Conservation (phyloP, 2,888 invertebrate species). For the Leucozona laternaria region DNA sequence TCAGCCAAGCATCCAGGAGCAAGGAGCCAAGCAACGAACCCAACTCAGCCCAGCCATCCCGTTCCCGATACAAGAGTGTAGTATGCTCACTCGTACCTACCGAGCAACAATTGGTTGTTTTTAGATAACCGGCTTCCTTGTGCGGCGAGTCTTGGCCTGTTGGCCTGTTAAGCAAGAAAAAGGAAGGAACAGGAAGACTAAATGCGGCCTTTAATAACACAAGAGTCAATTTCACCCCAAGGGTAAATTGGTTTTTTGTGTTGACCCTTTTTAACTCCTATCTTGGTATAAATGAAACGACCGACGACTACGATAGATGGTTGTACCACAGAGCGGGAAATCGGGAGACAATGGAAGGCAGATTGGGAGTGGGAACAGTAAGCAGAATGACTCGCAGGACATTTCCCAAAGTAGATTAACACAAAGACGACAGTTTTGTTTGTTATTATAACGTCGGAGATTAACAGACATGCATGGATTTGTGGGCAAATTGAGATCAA, state of each 20-base stretch:
- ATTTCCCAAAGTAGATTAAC: slow-evolving; percentile 72
- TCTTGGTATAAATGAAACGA: slow-evolving; percentile 46
- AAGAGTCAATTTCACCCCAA: slow-evolving; percentile 73
- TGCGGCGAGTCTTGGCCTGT: slow-evolving; percentile 70
- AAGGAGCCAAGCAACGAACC: slow-evolving; percentile 24
- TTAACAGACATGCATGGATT: slow-evolving; percentile 73
- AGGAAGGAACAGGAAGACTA: slow-evolving; percentile 72
- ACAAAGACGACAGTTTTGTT: slow-evolving; percentile 75
- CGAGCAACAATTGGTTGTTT: slow-evolving; percentile 75
- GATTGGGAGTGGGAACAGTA: background rate
- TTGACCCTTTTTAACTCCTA: slow-evolving; percentile 67
- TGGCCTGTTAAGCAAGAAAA: slow-evolving; percentile 71
- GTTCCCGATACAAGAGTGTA: slow-evolving; percentile 1
- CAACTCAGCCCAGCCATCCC: slow-evolving; percentile 27
- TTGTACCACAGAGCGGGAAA: slow-evolving; percentile 3
- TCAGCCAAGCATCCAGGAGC: slow-evolving; percentile 63
- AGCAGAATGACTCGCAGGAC: slow-evolving; percentile 44
- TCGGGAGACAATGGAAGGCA: slow-evolving; percentile 26
- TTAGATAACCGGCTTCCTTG: slow-evolving; percentile 73
- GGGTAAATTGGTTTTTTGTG: slow-evolving; percentile 72
- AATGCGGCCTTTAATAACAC: slow-evolving; percentile 71
- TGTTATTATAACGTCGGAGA: slow-evolving; percentile 74
- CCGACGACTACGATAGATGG: background rate
- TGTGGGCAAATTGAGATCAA: slow-evolving; percentile 68
- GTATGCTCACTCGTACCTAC: slow-evolving; percentile 24